Percentiles rank a stretch among this genome's conserved stretches.
These are phyloP conservation scores for Musca domestica DNA, from an alignment of 1,140 invertebrate species.

Conservation along the genomic window DNA sequence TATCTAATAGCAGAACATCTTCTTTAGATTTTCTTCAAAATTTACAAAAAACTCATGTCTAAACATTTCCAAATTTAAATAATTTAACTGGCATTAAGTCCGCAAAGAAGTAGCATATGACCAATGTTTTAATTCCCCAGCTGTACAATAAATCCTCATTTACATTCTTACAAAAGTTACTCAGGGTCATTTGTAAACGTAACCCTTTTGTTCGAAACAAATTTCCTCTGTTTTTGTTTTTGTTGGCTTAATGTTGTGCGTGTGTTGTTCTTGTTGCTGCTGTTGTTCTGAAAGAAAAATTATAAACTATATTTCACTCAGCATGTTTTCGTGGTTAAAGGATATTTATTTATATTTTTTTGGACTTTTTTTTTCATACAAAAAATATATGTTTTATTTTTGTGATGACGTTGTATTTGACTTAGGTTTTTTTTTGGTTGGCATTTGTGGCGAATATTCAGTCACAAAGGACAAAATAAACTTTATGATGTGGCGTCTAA, in stretches of 20 bases:
- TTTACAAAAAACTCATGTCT: no score
- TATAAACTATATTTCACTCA: slow-evolving; percentile 12
- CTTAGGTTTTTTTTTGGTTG: background rate
- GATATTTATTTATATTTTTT: slow-evolving; percentile 18
- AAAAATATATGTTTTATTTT: background rate
- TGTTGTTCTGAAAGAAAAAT: background rate
- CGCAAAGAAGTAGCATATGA: no score
- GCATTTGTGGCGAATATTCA: background rate
- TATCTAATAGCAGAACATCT: no score
- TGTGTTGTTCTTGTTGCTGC: background rate
- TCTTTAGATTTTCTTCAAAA: no score
- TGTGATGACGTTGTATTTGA: background rate
- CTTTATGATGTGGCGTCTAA: slow-evolving; percentile 3
- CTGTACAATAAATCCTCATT: no score
- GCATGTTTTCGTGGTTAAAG: slow-evolving; percentile 18
- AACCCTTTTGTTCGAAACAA: background rate
- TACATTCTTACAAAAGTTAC: no score
- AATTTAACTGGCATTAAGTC: no score
- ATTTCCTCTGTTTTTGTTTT: background rate
- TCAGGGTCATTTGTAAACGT: background rate
- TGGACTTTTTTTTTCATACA: background rate
- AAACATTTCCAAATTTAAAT: no score
- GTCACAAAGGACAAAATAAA: no score
- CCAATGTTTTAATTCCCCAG: no score
- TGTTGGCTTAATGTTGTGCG: background rate